Evolutionary conservation across 2,113 vertebrate species (phyloP), one percentile per base, ranked within the genome.

Genomic region (Ctenodactylus gundi): DNA sequence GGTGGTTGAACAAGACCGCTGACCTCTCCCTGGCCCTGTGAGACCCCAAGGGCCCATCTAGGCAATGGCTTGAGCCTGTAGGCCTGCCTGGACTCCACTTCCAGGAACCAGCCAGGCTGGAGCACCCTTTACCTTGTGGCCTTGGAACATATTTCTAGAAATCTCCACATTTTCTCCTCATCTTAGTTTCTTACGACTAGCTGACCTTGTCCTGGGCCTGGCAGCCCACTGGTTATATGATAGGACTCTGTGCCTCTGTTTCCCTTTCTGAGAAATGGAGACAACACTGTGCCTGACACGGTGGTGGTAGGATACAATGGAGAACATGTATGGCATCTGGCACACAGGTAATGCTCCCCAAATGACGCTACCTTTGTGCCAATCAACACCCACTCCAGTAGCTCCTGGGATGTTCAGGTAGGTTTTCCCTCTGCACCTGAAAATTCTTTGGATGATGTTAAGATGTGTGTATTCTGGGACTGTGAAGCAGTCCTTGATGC

Each of bases 401-500:
- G 51, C 34, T 7, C 68, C 2, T 6, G 53, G 11, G 53, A 25
- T 0, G 0, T 36, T 4, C 0, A 20, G 58, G 8, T 7, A 3
- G 0, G 0, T 21, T 21, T 65, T 34, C 5, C 60, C 41, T 72
- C 49, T 11, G 1, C 4, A 12, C 58, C 8, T 31, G 36, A 84
- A 36, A 29, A 85, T 41, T 44, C 96, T 65, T 60, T 2, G 21
- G 2, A 7, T 9, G 36, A 36, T 3, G 2, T 0, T 21, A 39
- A 41, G 31, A 3, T 1, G 14, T 2, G 18, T n/a, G 58, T 46
- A 29, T 20, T 77, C 72, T 53, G 44, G 44, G 86, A 62, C 46
- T 14, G 29, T 4, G 49, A 15, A 65, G 82, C n/a, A 21, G 64
- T 5, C 53, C 25, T 1, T 4, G n/a, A 36, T 4, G 46, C 10